Base-by-base conservation (phyloP, 1,140 invertebrate species). In the Drosophila tsacasi region DNA sequence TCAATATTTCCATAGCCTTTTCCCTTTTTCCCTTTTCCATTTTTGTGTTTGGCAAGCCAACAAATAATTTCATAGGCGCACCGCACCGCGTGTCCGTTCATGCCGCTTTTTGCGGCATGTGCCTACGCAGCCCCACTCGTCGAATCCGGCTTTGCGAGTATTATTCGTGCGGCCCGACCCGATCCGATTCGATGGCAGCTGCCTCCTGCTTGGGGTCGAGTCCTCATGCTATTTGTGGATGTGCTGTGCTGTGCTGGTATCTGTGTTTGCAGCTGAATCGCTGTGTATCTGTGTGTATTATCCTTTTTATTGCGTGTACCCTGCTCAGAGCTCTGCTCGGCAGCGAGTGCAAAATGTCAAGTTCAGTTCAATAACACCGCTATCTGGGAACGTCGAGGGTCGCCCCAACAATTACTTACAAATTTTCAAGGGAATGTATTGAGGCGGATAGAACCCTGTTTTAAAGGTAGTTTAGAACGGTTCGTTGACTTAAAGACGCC, bases 281-380 rank as follows among this genome's bases (percentile, higher is more conserved):
- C 61, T 55, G 37, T 69, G 74, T 78, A 58, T 72, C 27, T 50
- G 66, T 79, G 75, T 47, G 77, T 72, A 76, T 89, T 87, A 87
- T 89, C 81, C 85, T 81, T 89, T 89, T 89, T 89, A 89, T 89
- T 84, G 65, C 84, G 66, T 81, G 85, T 78, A 65, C 81, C 47
- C 49, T 65, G 30, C 42, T 62, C 62, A 40, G 42, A 54, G 40
- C 54, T 19, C 46, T 25, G 47, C 49, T n/a, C 27, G 46, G 23
- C 61, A 49, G 42, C 39, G 71, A 80, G 77, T 73, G 78, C 81
- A 81, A 85, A 90, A 90, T 90, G 85, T 90, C 85, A 90, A 90
- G 85, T 90, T 89, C 85, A 89, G 85, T 90, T 90, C 85, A 90
- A 90, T 90, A 90, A 84, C 81, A 90, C 68, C 17, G 71, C 61